Percentiles rank a stretch among this genome's conserved stretches.
phyloP scores from a whole-genome alignment of 2,113 vertebrate genomes.

The Sylvilagus bachmani region DNA sequence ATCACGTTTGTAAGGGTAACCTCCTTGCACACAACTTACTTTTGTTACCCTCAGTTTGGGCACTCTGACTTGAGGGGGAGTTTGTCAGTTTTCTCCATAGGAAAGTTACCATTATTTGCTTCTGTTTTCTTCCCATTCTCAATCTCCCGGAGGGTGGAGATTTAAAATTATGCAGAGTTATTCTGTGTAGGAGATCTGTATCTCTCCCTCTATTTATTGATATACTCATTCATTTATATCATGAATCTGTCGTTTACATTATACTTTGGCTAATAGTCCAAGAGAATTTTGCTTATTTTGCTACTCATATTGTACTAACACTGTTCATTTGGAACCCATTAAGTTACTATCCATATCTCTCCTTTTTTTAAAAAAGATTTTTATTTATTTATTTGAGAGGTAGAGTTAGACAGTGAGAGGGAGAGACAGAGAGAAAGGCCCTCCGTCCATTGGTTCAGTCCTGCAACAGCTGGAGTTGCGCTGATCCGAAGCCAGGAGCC shows the following conservation, averaged over 20 bases:
- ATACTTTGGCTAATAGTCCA: not conserved
- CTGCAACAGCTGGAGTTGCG: too few species aligned
- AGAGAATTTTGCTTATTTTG: not conserved
- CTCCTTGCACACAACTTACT: not conserved
- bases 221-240: not conserved
- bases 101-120: not conserved
- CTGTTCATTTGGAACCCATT: not conserved
- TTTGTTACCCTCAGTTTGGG: not conserved
- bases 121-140: not conserved
- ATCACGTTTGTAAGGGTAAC: not conserved
- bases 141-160: not conserved
- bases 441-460: too few species aligned
- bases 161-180: not conserved
- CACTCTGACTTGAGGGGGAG: not conserved
- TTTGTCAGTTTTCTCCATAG: not conserved
- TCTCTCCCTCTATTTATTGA: not conserved
- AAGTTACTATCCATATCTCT: not conserved
- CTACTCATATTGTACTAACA: not conserved
- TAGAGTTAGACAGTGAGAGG: too few species aligned
- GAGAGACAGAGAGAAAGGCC: too few species aligned
- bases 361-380: too few species aligned
- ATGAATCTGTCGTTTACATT: not conserved
- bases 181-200: not conserved
- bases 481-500: too few species aligned
- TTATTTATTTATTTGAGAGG: too few species aligned